These are phyloP conservation scores for Solen grandis DNA, from an alignment of 1,140 invertebrate genomes.

Conservation along the genomic window DNA sequence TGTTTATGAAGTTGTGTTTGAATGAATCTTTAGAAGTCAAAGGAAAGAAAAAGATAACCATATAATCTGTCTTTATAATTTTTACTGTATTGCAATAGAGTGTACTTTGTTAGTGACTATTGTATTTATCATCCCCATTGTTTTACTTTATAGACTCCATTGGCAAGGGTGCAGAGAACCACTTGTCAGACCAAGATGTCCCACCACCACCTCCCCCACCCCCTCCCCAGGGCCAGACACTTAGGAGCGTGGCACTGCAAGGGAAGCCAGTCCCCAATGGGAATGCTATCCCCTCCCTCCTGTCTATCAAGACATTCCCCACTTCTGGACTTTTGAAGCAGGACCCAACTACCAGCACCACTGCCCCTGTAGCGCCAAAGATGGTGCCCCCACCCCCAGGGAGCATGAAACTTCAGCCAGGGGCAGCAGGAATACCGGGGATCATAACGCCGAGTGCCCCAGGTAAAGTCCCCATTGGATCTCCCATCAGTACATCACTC, in stretches of 20 bases:
- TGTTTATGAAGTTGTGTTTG: no score
- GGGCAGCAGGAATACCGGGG: neutral
- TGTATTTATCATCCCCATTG: no score
- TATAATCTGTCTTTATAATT: no score
- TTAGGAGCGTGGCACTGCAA: neutral
- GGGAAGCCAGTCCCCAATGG: constrained; percentile 34
- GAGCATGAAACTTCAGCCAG: neutral
- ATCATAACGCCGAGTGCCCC: no score
- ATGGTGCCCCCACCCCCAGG: constrained; percentile 17
- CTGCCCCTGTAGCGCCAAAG: neutral
- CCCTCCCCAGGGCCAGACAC: constrained; percentile 7
- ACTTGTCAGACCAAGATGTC: no score
- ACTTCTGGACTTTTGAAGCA: neutral
- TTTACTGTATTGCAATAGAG: no score
- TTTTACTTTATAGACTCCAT: no score
- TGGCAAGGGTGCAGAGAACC: no score
- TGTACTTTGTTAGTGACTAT: no score
- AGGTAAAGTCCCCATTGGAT: no score
- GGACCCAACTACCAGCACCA: neutral
- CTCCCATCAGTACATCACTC: constrained; percentile 20
- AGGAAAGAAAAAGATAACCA: no score
- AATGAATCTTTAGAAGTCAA: no score
- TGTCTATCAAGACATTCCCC: constrained; percentile 4
- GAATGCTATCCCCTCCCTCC: constrained; percentile 13
- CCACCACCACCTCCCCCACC: constrained; percentile 43